Percentiles rank a stretch among this genome's conserved stretches.
Evolutionary conservation across 2,888 invertebrate species (phyloP).

Genomic region (Rhamphomyia laevipes): DNA sequence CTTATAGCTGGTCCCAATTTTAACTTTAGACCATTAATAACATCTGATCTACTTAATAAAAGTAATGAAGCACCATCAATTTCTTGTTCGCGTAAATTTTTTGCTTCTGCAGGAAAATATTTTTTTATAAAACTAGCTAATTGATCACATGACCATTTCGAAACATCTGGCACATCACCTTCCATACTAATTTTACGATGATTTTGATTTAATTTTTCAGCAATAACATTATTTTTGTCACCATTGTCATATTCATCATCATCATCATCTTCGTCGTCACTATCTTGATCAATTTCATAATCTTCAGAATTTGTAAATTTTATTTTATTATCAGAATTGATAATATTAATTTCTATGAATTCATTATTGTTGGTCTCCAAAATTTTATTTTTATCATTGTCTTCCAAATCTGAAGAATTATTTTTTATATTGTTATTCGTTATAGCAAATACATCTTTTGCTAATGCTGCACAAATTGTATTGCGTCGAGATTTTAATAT

Average conservation of each 20-base stretch:
- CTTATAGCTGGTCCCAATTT: slow-evolving; percentile 82
- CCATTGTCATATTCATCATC: neutral
- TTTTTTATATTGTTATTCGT: too few species aligned
- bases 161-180: slow-evolving; percentile 55
- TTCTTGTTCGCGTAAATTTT: slow-evolving; percentile 74
- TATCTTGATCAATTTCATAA: too few species aligned
- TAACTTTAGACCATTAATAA: slow-evolving; percentile 67
- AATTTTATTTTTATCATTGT: neutral
- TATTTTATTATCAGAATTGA: too few species aligned
- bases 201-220: slow-evolving; percentile 7
- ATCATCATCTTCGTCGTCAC: too few species aligned
- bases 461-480: neutral
- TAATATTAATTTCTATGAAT: too few species aligned
- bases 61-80: slow-evolving; percentile 83
- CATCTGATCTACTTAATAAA: slow-evolving; percentile 72
- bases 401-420: neutral
- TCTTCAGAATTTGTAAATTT: too few species aligned
- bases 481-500: neutral
- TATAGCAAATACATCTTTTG: too few species aligned
- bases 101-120: slow-evolving; percentile 68
- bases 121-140: slow-evolving; percentile 69
- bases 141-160: slow-evolving; percentile 71
- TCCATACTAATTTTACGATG: neutral
- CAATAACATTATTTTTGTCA: slow-evolving; percentile 2
- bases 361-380: too few species aligned